phyloP scores from a whole-genome alignment of 2,113 vertebrate genomes.

The Myotis lucifugus region DNA sequence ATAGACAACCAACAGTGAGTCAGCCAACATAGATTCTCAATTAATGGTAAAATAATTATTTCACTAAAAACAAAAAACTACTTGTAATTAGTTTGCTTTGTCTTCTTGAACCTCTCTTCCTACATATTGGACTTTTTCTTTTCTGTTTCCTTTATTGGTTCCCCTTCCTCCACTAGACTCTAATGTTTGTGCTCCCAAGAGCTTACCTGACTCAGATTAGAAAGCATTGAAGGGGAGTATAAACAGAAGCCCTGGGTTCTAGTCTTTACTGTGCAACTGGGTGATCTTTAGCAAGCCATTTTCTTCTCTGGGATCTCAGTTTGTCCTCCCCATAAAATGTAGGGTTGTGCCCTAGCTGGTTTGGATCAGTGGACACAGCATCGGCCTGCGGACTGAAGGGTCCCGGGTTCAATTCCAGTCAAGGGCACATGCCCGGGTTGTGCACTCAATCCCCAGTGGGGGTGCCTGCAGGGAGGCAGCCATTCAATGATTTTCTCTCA shows the following conservation, averaged over 20 bases:
- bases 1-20: not conserved
- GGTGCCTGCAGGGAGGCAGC: too few species aligned
- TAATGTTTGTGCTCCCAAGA: not conserved
- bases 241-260: not conserved
- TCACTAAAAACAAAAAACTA: not conserved
- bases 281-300: not conserved
- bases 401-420: too few species aligned
- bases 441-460: too few species aligned
- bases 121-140: slow-evolving; percentile 7
- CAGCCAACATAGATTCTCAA: not conserved
- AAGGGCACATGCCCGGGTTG: too few species aligned
- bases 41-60: slow-evolving; percentile 40
- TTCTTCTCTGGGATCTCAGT: not conserved
- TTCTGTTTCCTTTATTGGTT: slow-evolving; percentile 15
- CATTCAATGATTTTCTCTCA: too few species aligned
- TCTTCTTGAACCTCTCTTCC: not conserved
- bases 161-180: not conserved
- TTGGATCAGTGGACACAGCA: too few species aligned
- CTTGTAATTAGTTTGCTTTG: not conserved
- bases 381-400: too few species aligned
- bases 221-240: not conserved
- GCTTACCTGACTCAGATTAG: not conserved
- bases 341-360: too few species aligned
- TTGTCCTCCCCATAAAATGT: not conserved
- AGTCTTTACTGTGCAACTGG: not conserved